phyloP scores from a whole-genome alignment of 2,113 vertebrate species.

The Donacobius atricapilla region DNA sequence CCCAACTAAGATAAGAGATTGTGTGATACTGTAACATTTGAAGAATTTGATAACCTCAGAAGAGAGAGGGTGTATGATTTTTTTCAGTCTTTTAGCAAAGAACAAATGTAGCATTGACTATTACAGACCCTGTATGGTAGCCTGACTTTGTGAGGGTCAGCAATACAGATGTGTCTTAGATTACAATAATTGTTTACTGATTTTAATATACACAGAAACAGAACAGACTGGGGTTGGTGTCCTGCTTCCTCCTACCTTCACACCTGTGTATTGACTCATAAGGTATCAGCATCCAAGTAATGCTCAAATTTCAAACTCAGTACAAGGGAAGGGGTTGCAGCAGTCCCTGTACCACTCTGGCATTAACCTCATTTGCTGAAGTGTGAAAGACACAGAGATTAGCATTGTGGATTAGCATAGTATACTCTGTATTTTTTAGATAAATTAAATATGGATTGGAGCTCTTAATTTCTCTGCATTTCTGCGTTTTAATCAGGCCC shows the following conservation, averaged over 20 bases:
- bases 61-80: not conserved
- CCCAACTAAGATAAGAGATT: not conserved
- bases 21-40: not conserved
- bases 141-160: not conserved
- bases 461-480: not conserved
- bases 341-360: not conserved
- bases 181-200: not conserved
- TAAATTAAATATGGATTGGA: conserved; percentile 1
- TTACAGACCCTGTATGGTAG: not conserved
- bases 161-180: not conserved
- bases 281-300: not conserved
- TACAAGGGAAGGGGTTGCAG: not conserved
- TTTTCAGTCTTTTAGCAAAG: not conserved
- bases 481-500: conserved; percentile 37
- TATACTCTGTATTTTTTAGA: not conserved
- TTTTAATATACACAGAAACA: not conserved
- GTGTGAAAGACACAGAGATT: not conserved
- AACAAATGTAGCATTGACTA: not conserved
- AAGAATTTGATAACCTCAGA: not conserved
- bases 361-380: not conserved
- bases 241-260: not conserved
- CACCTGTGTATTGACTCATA: not conserved
- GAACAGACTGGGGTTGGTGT: not conserved
- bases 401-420: not conserved
- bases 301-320: not conserved